A percentile compares a stretch with the other conserved stretches of the same genome.
Conservation (phyloP, 2,113 vertebrate species). For the Notechis scutatus region DNA sequence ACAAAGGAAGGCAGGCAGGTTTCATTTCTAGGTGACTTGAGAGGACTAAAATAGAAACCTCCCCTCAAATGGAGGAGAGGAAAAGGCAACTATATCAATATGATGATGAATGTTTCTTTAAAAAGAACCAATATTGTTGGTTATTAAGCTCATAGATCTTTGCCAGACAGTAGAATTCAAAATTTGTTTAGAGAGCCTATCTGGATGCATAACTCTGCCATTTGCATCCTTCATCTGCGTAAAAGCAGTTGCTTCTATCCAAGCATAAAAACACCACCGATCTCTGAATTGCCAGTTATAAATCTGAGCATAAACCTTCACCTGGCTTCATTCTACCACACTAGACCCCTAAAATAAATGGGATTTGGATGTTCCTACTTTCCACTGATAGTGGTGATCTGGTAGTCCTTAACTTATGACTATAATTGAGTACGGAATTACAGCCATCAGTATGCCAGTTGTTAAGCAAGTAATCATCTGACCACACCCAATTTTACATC, state of each 20-base stretch:
- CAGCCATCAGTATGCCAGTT: neutral
- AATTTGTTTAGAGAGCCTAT: neutral
- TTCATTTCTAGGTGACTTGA: neutral
- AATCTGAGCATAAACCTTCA: neutral
- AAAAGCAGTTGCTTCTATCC: neutral
- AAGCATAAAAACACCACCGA: neutral
- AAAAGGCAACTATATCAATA: neutral
- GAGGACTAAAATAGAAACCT: neutral
- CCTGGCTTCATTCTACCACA: no score
- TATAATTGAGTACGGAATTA: neutral
- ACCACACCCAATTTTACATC: neutral
- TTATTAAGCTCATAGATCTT: conserved; percentile 5
- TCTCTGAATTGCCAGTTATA: neutral
- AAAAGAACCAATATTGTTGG: neutral
- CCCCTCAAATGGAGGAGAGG: no score
- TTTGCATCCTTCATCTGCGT: neutral
- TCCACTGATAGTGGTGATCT: neutral
- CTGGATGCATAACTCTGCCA: neutral
- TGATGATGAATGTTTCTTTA: neutral
- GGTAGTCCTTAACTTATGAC: neutral
- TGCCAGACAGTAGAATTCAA: neutral
- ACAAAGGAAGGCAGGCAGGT: neutral
- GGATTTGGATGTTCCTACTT: no score
- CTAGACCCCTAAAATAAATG: neutral
- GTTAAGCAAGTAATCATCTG: neutral